These are phyloP conservation scores for Nasonovia ribisnigri DNA, from an alignment of 2,888 invertebrate genomes.

Conservation along the genomic window DNA sequence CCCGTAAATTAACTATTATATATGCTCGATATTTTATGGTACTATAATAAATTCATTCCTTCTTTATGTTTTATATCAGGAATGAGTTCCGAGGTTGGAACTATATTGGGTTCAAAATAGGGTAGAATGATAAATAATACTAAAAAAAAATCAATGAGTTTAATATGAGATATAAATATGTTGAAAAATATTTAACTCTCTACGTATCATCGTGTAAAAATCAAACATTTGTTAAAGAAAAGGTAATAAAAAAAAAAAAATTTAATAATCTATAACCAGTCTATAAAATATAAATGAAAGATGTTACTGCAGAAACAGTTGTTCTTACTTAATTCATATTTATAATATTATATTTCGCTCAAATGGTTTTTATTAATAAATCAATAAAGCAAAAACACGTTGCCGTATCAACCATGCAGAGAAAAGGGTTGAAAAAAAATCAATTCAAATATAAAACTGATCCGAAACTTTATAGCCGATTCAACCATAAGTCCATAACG, in stretches of 20 bases:
- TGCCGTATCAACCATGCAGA: background rate
- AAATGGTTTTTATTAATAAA: background rate
- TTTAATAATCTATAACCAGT: background rate
- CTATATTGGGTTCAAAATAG: background rate
- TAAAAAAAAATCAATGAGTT: background rate
- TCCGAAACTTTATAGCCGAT: background rate
- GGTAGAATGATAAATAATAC: background rate
- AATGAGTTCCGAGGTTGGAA: background rate
- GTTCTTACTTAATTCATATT: background rate
- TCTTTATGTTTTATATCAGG: background rate
- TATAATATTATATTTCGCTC: background rate
- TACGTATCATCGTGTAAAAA: background rate
- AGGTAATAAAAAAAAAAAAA: background rate
- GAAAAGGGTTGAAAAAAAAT: background rate
- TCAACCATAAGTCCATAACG: background rate
- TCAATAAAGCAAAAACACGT: background rate
- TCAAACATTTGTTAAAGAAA: background rate
- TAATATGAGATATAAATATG: background rate
- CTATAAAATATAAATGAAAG: background rate
- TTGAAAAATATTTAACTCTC: background rate
- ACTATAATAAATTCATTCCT: background rate
- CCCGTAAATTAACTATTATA: background rate
- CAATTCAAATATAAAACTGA: background rate
- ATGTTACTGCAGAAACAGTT: background rate
- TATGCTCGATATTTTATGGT: background rate